A percentile compares a stretch with the other conserved stretches of the same genome.
These are phyloP conservation scores for Drosophila austrosaltans DNA, from an alignment of 2,888 invertebrate genomes.

Conservation along the genomic window DNA sequence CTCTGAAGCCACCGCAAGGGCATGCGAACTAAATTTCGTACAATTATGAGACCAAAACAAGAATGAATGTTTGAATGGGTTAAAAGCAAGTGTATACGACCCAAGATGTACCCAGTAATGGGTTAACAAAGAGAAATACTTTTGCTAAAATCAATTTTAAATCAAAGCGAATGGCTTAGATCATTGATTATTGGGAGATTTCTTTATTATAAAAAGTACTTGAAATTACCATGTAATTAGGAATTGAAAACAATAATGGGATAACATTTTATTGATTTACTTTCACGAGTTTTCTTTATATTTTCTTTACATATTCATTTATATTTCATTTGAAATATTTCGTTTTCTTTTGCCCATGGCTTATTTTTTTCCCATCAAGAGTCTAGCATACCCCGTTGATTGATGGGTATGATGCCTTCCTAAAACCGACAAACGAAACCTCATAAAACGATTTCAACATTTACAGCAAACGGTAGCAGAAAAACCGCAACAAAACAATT, in stretches of 20 bases:
- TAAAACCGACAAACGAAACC: slow-evolving; percentile 42
- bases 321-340: no score
- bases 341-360: background rate
- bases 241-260: no score
- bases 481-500: slow-evolving; percentile 72
- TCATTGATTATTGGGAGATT: no score
- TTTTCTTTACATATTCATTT: no score
- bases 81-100: slow-evolving; percentile 12
- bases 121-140: background rate
- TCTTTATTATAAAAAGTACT: no score
- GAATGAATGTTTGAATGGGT: slow-evolving; percentile 24
- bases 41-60: slow-evolving; percentile 75
- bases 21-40: slow-evolving; percentile 81
- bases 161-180: no score
- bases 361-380: no score
- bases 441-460: slow-evolving; percentile 43
- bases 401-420: slow-evolving; percentile 29
- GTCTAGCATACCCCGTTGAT: slow-evolving; percentile 1
- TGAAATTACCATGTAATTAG: no score
- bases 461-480: slow-evolving; percentile 69
- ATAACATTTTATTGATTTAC: no score
- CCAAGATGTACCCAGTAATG: slow-evolving; percentile 3
- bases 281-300: no score
- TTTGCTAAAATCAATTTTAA: no score
- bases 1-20: slow-evolving; percentile 73